Percentiles rank a stretch among this genome's conserved stretches.
Conservation (phyloP, 2,113 vertebrate genomes). For the Brachirus orientalis region DNA sequence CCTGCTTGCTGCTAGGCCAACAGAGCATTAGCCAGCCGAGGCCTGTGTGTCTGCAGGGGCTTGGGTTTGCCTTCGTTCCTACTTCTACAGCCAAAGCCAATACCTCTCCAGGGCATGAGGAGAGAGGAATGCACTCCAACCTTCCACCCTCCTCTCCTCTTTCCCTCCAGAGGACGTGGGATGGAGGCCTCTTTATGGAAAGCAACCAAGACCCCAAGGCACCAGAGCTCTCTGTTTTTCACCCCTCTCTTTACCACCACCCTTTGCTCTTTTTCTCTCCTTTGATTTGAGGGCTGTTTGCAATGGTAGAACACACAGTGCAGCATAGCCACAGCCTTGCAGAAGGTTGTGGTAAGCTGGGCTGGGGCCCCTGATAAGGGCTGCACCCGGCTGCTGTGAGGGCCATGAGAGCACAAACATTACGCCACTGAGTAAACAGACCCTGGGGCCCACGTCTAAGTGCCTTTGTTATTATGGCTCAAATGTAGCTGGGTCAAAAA, state of each 20-base stretch:
- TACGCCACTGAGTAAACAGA: slow-evolving; percentile 83
- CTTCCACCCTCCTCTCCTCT: slow-evolving; percentile 63
- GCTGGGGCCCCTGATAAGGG: slow-evolving; percentile 72
- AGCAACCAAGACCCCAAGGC: slow-evolving; percentile 63
- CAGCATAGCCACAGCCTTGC: slow-evolving; percentile 35
- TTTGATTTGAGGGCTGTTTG: slow-evolving; percentile 72
- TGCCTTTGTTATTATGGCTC: slow-evolving; percentile 77
- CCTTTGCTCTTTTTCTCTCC: slow-evolving; percentile 36
- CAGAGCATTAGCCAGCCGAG: slow-evolving; percentile 53
- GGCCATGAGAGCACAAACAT: slow-evolving; percentile 80
- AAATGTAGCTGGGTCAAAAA: slow-evolving; percentile 64
- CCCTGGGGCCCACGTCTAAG: slow-evolving; percentile 69
- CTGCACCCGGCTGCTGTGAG: slow-evolving; percentile 68
- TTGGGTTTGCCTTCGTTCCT: slow-evolving; percentile 63
- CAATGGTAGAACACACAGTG: slow-evolving; percentile 63
- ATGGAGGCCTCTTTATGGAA: slow-evolving; percentile 70
- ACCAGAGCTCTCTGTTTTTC: slow-evolving; percentile 63
- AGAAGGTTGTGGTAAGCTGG: slow-evolving; percentile 25
- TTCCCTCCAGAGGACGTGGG: slow-evolving; percentile 57
- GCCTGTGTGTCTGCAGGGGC: slow-evolving; percentile 70
- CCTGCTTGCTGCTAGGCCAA: slow-evolving; percentile 31
- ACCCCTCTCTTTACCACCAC: slow-evolving; percentile 51
- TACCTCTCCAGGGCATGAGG: slow-evolving; percentile 69
- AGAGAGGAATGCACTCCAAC: slow-evolving; percentile 66
- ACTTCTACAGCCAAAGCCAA: slow-evolving; percentile 63